Percentiles rank a stretch among this genome's conserved stretches.
phyloP scores from a whole-genome alignment of 1,140 invertebrate species.

The Drosophila suzukii region DNA sequence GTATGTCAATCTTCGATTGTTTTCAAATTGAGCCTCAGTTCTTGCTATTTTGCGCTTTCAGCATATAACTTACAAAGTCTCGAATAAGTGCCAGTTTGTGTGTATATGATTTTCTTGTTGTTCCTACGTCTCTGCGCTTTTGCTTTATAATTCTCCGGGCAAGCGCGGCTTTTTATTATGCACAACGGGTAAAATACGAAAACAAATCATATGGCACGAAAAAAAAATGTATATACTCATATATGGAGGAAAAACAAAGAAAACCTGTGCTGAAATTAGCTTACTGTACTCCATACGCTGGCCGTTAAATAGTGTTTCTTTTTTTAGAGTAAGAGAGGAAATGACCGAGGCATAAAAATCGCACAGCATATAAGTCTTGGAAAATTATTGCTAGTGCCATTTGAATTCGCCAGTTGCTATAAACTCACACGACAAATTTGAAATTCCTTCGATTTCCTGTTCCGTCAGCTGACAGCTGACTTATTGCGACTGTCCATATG shows the following conservation, averaged over 20 bases:
- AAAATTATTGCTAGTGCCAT: conserved; percentile 32
- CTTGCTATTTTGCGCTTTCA: conserved; percentile 54
- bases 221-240: background rate
- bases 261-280: conserved; percentile 61
- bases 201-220: conserved; percentile 53
- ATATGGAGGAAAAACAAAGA: conserved; percentile 43
- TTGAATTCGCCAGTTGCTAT: conserved; percentile 20
- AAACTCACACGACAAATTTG: conserved; percentile 30
- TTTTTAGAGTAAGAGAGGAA: conserved; percentile 39
- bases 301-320: conserved; percentile 61
- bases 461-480: conserved; percentile 47
- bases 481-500: conserved; percentile 41
- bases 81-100: conserved; percentile 25
- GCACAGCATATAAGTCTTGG: conserved; percentile 50
- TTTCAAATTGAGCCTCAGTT: background rate
- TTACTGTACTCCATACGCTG: conserved; percentile 60
- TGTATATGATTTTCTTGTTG: conserved; percentile 35
- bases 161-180: conserved; percentile 71
- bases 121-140: conserved; percentile 63
- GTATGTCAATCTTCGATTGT: background rate
- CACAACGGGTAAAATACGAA: conserved; percentile 64
- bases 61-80: conserved; percentile 77
- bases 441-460: conserved; percentile 66
- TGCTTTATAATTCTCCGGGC: conserved; percentile 55
- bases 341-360: conserved; percentile 55